Conservation (phyloP, 1,140 invertebrate species). For the Agrypnia vestita region DNA sequence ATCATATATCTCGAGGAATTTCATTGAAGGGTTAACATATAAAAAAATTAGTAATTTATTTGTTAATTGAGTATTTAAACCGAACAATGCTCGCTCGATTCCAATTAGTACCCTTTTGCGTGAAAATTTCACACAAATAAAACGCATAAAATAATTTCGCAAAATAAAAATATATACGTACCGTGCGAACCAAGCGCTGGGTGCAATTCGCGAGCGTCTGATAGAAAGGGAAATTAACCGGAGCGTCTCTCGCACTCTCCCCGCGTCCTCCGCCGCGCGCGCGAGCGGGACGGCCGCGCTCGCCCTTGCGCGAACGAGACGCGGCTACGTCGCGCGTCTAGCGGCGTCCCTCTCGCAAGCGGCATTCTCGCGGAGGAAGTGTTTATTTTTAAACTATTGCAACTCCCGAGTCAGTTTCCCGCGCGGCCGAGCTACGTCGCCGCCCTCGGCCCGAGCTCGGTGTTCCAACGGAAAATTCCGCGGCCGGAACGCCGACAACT, state of each 20-base stretch:
- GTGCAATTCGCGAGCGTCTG: constrained; percentile 30
- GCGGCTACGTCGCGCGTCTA: not conserved
- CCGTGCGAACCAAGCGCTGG: constrained; percentile 11
- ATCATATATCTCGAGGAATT: too few relatives aligned
- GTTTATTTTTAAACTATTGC: constrained; percentile 45
- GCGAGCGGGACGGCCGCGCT: constrained; percentile 34
- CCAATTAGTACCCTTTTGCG: too few relatives aligned
- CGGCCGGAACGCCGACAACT: not conserved
- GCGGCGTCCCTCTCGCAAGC: constrained; percentile 28
- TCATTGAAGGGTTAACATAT: too few relatives aligned
- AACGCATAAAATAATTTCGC: too few relatives aligned
- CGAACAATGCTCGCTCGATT: too few relatives aligned
- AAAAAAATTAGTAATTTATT: too few relatives aligned
- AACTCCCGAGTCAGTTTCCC: constrained; percentile 21
- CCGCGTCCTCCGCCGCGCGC: not conserved
- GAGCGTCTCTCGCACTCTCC: not conserved
- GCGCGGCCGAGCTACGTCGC: not conserved
- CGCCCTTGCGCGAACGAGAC: constrained; percentile 24
- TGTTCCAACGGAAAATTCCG: not conserved
- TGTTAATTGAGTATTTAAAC: too few relatives aligned
- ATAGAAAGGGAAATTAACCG: constrained; percentile 46
- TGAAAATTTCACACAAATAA: too few relatives aligned
- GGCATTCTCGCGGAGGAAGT: constrained; percentile 45
- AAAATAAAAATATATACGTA: not conserved
- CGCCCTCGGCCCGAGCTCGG: not conserved